phyloP scores from a whole-genome alignment of 2,888 invertebrate genomes.

The Desoria tigrina region DNA sequence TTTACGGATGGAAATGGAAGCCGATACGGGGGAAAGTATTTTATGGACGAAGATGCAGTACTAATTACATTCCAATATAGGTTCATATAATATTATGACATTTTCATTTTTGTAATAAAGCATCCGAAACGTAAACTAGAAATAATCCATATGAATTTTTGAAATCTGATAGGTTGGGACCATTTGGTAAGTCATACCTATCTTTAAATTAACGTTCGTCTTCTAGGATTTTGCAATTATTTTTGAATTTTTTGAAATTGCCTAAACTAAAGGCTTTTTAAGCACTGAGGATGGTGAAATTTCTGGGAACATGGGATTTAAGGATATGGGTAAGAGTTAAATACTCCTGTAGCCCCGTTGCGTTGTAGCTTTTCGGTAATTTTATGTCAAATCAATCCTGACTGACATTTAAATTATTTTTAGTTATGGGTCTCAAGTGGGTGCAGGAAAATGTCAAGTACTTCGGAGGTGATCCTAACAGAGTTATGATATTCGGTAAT shows the following conservation, averaged over 20 bases:
- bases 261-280: constrained; percentile 25
- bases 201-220: no score
- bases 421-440: constrained; percentile 29
- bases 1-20: constrained; percentile 37
- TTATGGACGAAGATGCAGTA: constrained; percentile 43
- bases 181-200: constrained; percentile 30
- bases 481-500: constrained; percentile 34
- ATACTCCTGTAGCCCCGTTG: constrained; percentile 13
- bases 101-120: background rate
- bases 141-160: background rate
- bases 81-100: background rate
- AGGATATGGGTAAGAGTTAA: constrained; percentile 16
- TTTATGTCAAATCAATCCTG: no score
- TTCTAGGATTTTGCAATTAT: no score
- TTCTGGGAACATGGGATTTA: constrained; percentile 36
- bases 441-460: constrained; percentile 22
- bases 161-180: constrained; percentile 24
- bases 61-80: constrained; percentile 35
- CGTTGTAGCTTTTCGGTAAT: constrained; percentile 20
- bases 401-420: no score
- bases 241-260: no score
- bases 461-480: constrained; percentile 36
- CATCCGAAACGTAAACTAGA: no score
- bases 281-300: constrained; percentile 30
- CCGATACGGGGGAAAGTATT: constrained; percentile 38